phyloP scores from a whole-genome alignment of 2,888 invertebrate genomes.

The Platerodrilus igneus region DNA sequence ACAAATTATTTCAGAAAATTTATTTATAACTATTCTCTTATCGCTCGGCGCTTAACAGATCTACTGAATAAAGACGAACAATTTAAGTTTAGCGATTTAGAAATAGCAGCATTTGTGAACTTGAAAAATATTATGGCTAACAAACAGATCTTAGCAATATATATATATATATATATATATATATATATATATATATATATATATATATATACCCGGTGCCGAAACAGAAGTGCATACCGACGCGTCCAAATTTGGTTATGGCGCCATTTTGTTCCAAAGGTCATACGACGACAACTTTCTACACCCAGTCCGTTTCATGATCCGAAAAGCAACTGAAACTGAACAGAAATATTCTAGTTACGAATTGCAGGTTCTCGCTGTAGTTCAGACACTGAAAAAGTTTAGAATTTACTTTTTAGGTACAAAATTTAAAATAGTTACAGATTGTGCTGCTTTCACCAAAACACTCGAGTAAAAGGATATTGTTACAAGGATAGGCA shows the following conservation, averaged over 20 bases:
- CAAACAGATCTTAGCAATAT: conserved; percentile 24
- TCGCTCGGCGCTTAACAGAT: conserved; percentile 38
- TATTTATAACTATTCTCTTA: conserved; percentile 33
- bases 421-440: too few relatives aligned
- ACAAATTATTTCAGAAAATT: conserved; percentile 40
- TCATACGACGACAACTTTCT: conserved; percentile 24
- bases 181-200: too few relatives aligned
- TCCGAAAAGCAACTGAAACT: conserved; percentile 32
- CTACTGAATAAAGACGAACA: conserved; percentile 26
- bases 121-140: conserved; percentile 20
- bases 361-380: too few relatives aligned
- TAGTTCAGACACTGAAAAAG: too few relatives aligned
- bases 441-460: too few relatives aligned
- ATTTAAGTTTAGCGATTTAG: conserved; percentile 20
- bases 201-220: conserved; percentile 11
- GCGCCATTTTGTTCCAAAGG: conserved; percentile 33
- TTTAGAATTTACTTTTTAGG: too few relatives aligned
- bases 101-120: conserved; percentile 19
- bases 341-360: conserved; percentile 37
- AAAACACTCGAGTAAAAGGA: too few relatives aligned
- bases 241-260: conserved; percentile 31
- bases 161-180: too few relatives aligned
- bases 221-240: conserved; percentile 33
- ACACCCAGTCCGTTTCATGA: conserved; percentile 37
- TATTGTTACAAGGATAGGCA: too few relatives aligned